Conservation (phyloP, 2,888 invertebrate species). For the Lingula anatina region DNA sequence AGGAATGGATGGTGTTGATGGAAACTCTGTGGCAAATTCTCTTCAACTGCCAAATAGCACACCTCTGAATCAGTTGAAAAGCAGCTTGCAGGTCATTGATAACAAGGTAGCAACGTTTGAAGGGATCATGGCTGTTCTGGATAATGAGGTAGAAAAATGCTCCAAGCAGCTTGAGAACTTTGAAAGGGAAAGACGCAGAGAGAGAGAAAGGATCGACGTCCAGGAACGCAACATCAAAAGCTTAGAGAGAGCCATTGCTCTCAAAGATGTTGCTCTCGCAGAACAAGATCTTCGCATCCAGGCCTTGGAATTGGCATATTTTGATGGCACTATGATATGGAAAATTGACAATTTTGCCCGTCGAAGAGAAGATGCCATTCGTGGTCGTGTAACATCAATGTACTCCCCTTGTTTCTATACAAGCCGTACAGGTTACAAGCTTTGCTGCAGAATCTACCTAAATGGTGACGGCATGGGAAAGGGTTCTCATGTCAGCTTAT, state of each 20-base stretch:
- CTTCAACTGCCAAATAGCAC: too few relatives aligned
- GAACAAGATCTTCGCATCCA: too few relatives aligned
- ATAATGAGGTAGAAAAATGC: conserved; percentile 7
- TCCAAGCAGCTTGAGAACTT: too few relatives aligned
- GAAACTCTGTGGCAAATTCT: too few relatives aligned
- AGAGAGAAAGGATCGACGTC: neutral
- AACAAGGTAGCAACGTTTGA: too few relatives aligned
- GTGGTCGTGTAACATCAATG: conserved; percentile 34
- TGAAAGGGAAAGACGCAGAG: neutral
- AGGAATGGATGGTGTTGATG: too few relatives aligned
- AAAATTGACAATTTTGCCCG: conserved; percentile 37
- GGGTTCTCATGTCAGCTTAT: conserved; percentile 44
- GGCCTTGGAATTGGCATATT: conserved; percentile 30
- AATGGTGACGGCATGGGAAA: conserved; percentile 49
- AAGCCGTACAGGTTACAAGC: conserved; percentile 38
- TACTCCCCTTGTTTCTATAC: conserved; percentile 46
- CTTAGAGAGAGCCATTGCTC: too few relatives aligned
- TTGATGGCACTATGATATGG: conserved; percentile 47
- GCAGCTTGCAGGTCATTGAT: too few relatives aligned
- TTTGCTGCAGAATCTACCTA: conserved; percentile 41
- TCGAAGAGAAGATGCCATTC: conserved; percentile 34
- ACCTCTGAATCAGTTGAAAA: too few relatives aligned
- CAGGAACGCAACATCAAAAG: too few relatives aligned
- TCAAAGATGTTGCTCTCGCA: too few relatives aligned
- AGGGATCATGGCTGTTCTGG: conserved; percentile 4